Conservation (phyloP, 1,140 invertebrate genomes). For the Druon quercuslanigerum region DNA sequence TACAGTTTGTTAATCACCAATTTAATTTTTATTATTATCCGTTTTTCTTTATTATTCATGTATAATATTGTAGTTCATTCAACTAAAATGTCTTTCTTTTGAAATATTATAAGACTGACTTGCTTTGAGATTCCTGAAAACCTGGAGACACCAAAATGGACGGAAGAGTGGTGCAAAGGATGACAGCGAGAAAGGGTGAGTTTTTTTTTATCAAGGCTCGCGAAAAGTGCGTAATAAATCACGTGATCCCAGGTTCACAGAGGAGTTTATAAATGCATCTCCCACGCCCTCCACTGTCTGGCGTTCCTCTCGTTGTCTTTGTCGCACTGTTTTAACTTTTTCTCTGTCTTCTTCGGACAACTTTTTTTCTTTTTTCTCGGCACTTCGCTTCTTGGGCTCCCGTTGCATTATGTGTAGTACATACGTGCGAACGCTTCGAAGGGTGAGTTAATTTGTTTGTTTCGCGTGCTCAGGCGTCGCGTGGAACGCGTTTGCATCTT, state of each 20-base stretch:
- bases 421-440: constrained; percentile 51
- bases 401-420: constrained; percentile 37
- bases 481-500: constrained; percentile 39
- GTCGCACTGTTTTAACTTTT: constrained; percentile 27
- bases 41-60: too few relatives aligned
- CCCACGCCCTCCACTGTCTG: constrained; percentile 69
- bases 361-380: constrained; percentile 33
- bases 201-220: neutral
- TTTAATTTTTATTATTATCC: too few relatives aligned
- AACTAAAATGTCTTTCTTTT: neutral
- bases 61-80: too few relatives aligned
- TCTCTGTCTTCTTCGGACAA: neutral
- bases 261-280: constrained; percentile 70
- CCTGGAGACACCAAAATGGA: neutral
- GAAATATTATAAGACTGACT: neutral
- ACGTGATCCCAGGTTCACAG: constrained; percentile 55
- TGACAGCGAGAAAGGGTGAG: neutral
- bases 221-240: constrained; percentile 44
- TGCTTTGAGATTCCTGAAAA: neutral
- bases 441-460: constrained; percentile 55
- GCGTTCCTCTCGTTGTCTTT: constrained; percentile 41
- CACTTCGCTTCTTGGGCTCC: constrained; percentile 31
- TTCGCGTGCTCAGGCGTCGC: constrained; percentile 35
- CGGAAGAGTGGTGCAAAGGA: neutral
- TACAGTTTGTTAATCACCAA: too few relatives aligned